Percentiles rank a stretch among this genome's conserved stretches.
Evolutionary conservation across 2,113 vertebrate genomes (phyloP).

Genomic region (Neolamprologus devosi): DNA sequence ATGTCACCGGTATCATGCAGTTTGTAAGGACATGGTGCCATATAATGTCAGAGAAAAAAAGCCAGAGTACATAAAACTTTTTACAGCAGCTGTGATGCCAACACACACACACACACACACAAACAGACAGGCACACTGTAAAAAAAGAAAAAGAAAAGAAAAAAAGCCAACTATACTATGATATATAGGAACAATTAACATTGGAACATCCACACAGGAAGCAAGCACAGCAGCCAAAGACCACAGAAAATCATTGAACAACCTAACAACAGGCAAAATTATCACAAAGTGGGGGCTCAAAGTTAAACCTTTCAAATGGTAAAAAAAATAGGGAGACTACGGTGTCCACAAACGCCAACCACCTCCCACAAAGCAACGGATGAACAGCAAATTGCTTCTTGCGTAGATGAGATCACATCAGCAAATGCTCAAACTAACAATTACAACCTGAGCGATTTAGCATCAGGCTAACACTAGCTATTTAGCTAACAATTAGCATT

Average conservation of each 20-base stretch:
- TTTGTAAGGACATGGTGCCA: background rate
- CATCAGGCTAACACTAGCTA: background rate
- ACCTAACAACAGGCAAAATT: background rate
- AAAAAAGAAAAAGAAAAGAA: fast-evolving
- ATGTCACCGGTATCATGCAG: conserved; percentile 3
- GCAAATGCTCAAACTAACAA: background rate
- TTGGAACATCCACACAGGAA: background rate
- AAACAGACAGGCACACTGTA: fast-evolving
- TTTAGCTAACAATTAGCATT: background rate
- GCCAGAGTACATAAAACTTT: background rate
- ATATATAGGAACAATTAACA: background rate
- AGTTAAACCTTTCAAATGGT: fast-evolving
- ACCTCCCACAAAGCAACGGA: background rate
- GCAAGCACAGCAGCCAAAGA: background rate
- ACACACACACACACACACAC: background rate
- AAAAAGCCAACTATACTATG: background rate
- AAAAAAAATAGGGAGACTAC: background rate
- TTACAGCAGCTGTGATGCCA: background rate
- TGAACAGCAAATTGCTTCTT: background rate
- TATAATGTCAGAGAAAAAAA: background rate
- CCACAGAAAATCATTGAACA: background rate
- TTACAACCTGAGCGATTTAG: background rate
- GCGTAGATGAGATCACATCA: background rate
- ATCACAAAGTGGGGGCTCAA: background rate
- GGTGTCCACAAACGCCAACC: background rate